A percentile compares a stretch with the other conserved stretches of the same genome.
These are phyloP conservation scores for Syrrhaptes paradoxus DNA, from an alignment of 2,113 vertebrate species.

Conservation along the genomic window DNA sequence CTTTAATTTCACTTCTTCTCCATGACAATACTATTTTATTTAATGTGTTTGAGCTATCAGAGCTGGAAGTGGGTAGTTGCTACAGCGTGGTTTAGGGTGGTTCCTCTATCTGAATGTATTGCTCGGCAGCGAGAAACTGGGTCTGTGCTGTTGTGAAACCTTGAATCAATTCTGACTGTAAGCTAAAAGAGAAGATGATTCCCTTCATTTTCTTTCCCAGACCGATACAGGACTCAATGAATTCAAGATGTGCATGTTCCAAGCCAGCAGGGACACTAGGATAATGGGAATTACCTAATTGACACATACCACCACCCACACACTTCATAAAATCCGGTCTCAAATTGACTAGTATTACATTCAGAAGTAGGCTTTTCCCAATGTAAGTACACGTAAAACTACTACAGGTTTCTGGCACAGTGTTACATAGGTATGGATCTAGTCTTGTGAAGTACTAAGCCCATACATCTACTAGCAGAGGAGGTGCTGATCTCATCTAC, in stretches of 20 bases:
- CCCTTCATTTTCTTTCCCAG: neutral
- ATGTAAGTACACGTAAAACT: neutral
- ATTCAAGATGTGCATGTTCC: slow-evolving; percentile 23
- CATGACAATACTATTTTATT: neutral
- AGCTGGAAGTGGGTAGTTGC: neutral
- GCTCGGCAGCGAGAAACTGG: neutral
- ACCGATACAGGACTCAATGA: neutral
- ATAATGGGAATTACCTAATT: slow-evolving; percentile 43
- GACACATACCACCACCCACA: slow-evolving; percentile 8
- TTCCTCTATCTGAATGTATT: neutral
- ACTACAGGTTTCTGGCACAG: neutral
- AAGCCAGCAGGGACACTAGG: neutral
- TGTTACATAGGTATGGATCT: neutral
- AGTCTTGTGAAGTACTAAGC: neutral
- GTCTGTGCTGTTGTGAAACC: neutral
- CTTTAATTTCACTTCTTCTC: neutral
- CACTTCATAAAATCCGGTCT: slow-evolving; percentile 16
- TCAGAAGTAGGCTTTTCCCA: neutral
- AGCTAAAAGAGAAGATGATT: neutral
- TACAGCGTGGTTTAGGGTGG: neutral
- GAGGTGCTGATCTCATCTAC: neutral
- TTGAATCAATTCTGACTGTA: neutral
- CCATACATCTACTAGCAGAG: neutral
- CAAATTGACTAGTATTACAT: neutral
- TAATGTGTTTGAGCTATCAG: neutral